Conservation (phyloP, 2,888 invertebrate species). For the Acronicta alni region DNA sequence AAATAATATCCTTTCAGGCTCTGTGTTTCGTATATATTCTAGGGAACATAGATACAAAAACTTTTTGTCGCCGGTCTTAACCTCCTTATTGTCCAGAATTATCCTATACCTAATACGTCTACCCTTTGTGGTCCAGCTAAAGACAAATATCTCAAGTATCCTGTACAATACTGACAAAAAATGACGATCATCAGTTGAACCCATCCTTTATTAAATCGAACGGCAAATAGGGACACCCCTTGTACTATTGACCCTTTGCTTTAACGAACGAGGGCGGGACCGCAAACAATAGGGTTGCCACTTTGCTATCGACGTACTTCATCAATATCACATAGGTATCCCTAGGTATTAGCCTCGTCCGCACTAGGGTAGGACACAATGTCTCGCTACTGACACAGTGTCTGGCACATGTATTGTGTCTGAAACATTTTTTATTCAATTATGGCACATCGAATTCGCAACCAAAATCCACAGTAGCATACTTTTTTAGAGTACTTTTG, state of each 20-base stretch:
- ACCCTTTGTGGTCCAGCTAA: not conserved
- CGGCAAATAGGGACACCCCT: constrained; percentile 59
- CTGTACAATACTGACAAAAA: constrained; percentile 34
- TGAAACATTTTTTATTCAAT: too few relatives aligned
- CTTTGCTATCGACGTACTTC: not conserved
- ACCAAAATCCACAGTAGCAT: too few relatives aligned
- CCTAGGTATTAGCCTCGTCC: not conserved
- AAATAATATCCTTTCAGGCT: too few relatives aligned
- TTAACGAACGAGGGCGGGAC: constrained; percentile 56
- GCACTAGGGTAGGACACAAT: too few relatives aligned
- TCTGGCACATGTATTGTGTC: too few relatives aligned
- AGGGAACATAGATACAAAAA: too few relatives aligned
- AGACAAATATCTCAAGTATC: constrained; percentile 3
- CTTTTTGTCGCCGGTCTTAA: too few relatives aligned
- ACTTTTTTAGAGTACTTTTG: too few relatives aligned
- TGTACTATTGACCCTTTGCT: constrained; percentile 58
- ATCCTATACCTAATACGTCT: not conserved
- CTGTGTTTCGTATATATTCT: too few relatives aligned
- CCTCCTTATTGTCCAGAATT: not conserved
- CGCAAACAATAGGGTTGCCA: constrained; percentile 31
- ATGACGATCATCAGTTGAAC: constrained; percentile 31
- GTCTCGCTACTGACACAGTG: too few relatives aligned
- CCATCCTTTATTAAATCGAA: constrained; percentile 59
- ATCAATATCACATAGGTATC: not conserved
- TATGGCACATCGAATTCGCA: too few relatives aligned